Percentiles rank a stretch among this genome's conserved stretches.
Conservation (phyloP, 2,113 vertebrate genomes). For the Pomatostomus ruficeps region DNA sequence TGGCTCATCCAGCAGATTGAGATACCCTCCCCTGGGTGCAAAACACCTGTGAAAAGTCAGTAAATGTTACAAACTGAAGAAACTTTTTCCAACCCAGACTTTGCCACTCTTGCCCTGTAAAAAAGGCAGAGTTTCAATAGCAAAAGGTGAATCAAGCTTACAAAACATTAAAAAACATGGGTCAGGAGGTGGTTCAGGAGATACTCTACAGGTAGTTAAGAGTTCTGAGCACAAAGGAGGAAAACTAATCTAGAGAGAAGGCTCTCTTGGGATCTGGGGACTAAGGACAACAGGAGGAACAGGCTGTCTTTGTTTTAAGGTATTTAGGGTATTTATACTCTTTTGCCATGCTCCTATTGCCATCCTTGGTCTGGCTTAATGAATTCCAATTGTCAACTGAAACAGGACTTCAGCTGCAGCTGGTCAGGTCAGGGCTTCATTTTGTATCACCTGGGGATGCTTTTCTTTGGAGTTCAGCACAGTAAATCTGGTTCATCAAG, state of each 20-base stretch:
- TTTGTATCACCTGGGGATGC: neutral
- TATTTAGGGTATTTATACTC: neutral
- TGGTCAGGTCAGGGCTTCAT: neutral
- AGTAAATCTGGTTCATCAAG: neutral
- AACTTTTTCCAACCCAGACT: neutral
- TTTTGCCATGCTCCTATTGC: neutral
- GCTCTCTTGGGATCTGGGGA: neutral
- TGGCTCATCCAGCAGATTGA: neutral
- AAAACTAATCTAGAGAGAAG: neutral
- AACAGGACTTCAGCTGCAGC: neutral
- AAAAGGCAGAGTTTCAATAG: neutral
- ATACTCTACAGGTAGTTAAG: neutral
- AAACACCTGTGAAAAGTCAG: neutral
- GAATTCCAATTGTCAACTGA: neutral
- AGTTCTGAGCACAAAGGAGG: neutral
- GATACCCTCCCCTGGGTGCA: neutral
- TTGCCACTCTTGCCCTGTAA: fast-evolving
- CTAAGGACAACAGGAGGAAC: neutral
- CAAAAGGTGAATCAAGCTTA: neutral
- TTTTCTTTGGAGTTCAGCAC: neutral
- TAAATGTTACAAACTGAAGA: neutral
- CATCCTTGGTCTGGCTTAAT: neutral
- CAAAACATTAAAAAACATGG: neutral
- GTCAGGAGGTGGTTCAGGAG: neutral
- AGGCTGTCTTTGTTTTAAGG: neutral